Conservation (phyloP, 2,113 vertebrate species). For the Forbesichthys papilliferus region DNA sequence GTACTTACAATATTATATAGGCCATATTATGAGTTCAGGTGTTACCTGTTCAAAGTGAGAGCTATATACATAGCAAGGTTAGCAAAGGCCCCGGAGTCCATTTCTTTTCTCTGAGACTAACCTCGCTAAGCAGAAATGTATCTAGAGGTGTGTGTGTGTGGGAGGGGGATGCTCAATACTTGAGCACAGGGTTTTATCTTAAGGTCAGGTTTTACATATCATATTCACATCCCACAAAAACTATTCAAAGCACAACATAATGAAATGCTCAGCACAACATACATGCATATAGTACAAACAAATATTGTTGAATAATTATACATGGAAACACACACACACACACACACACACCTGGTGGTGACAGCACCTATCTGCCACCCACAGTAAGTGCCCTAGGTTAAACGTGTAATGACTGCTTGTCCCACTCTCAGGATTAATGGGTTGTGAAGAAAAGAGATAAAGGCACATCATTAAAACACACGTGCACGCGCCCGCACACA, state of each 20-base stretch:
- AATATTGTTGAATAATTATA: not conserved
- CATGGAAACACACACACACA: slow-evolving; percentile 1
- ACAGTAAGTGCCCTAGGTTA: slow-evolving; percentile 74
- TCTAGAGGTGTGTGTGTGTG: slow-evolving; percentile 26
- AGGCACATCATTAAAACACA: slow-evolving; percentile 65
- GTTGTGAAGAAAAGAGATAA: slow-evolving; percentile 71
- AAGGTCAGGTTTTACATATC: slow-evolving; percentile 70
- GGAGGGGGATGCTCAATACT: slow-evolving; percentile 43
- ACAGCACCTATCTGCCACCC: slow-evolving; percentile 68
- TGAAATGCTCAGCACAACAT: not conserved
- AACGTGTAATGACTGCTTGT: slow-evolving; percentile 74
- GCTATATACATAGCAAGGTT: slow-evolving; percentile 6
- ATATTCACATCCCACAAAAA: slow-evolving; percentile 32
- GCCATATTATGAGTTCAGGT: not conserved
- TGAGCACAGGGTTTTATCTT: slow-evolving; percentile 60
- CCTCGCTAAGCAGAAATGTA: slow-evolving; percentile 58
- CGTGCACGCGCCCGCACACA: not conserved
- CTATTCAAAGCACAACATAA: not conserved
- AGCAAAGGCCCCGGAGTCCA: slow-evolving; percentile 43
- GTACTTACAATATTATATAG: slow-evolving; percentile 42
- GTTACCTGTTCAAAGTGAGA: slow-evolving; percentile 29
- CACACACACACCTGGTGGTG: slow-evolving; percentile 7
- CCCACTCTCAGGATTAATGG: slow-evolving; percentile 72
- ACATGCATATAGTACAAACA: not conserved
- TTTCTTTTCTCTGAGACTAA: slow-evolving; percentile 45